Evolutionary conservation across 2,113 vertebrate genomes (phyloP).

Genomic region (Ranitomeya imitator): DNA sequence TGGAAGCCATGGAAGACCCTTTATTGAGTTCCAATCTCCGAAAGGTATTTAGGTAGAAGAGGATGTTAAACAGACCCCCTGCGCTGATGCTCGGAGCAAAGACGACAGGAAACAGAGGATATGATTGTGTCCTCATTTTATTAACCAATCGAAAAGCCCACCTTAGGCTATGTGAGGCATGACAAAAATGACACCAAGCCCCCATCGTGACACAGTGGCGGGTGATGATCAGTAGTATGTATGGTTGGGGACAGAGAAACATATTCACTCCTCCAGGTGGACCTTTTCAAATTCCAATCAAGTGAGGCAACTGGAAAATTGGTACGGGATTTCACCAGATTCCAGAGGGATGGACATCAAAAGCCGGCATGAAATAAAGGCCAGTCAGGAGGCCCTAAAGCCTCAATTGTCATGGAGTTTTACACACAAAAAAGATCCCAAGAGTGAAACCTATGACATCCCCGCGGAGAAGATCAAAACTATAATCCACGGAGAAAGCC

Average conservation of each 20-base stretch:
- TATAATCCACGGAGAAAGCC: constrained; percentile 75
- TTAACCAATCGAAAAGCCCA: constrained; percentile 79
- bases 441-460: constrained; percentile 75
- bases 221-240: constrained; percentile 72
- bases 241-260: constrained; percentile 71
- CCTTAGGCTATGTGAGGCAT: constrained; percentile 77
- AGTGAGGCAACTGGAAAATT: constrained; percentile 79
- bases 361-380: constrained; percentile 80
- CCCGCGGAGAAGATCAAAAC: constrained; percentile 80
- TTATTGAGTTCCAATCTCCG: constrained; percentile 87
- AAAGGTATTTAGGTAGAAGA: constrained; percentile 89
- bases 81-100: constrained; percentile 74
- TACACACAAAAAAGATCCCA: constrained; percentile 82
- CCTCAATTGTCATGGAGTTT: constrained; percentile 84
- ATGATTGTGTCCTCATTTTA: constrained; percentile 77
- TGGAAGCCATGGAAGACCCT: constrained; percentile 83
- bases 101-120: constrained; percentile 81
- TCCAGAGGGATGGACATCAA: constrained; percentile 84
- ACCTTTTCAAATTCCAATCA: constrained; percentile 84
- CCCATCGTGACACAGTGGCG: constrained; percentile 73
- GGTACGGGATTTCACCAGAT: constrained; percentile 80
- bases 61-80: constrained; percentile 79
- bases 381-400: constrained; percentile 84
- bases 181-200: constrained; percentile 73
- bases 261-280: constrained; percentile 85